phyloP scores from a whole-genome alignment of 2,888 invertebrate genomes.

The Metalampra italica region DNA sequence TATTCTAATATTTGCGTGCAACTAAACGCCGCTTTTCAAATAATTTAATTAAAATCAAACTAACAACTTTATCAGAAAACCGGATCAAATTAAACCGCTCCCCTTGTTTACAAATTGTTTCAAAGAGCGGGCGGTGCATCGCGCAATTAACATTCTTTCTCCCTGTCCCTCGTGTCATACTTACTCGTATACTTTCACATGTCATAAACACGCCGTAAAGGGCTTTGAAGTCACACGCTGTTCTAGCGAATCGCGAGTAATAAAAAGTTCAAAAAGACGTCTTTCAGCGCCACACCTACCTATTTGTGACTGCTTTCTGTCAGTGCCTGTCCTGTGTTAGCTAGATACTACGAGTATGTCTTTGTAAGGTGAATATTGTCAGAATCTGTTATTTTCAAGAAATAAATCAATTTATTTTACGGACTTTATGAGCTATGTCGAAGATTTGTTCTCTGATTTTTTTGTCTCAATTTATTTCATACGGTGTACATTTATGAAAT shows the following conservation, averaged over 20 bases:
- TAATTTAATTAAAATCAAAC: conserved; percentile 2
- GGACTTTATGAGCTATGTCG: too few species aligned
- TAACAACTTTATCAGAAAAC: conserved; percentile 25
- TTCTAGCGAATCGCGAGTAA: conserved; percentile 28
- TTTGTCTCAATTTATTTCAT: too few species aligned
- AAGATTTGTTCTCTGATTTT: too few species aligned
- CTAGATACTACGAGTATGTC: too few species aligned
- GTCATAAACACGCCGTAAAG: conserved; percentile 45
- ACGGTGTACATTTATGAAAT: too few species aligned
- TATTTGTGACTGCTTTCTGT: neutral
- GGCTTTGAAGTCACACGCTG: conserved; percentile 40
- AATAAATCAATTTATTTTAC: too few species aligned
- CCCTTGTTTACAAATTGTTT: conserved; percentile 56
- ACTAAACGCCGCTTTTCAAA: neutral
- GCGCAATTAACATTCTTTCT: conserved; percentile 51
- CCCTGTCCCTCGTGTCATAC: conserved; percentile 48
- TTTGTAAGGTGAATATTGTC: too few species aligned
- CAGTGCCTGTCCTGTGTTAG: too few species aligned
- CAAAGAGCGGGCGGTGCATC: conserved; percentile 39
- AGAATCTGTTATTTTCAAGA: too few species aligned
- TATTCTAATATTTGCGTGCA: too few species aligned
- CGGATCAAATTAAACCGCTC: conserved; percentile 50
- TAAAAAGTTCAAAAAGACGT: conserved; percentile 37
- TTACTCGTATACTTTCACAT: conserved; percentile 26
- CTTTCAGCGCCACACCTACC: neutral